phyloP scores from a whole-genome alignment of 2,888 invertebrate species.

The Acanthopleura granulata region DNA sequence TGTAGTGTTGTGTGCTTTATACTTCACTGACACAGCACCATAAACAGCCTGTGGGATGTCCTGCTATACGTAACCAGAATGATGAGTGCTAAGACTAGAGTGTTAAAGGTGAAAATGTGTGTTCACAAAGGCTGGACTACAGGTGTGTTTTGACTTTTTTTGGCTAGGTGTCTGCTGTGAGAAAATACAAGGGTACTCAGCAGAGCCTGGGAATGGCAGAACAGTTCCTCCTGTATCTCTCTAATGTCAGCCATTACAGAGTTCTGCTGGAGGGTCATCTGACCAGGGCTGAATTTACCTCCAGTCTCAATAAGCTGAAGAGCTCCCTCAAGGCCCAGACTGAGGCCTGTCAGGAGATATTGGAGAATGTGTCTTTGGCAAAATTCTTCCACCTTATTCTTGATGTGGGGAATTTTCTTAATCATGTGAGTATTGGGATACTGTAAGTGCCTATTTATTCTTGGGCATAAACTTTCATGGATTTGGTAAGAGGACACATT shows the following conservation, averaged over 20 bases:
- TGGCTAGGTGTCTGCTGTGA: slow-evolving; percentile 66
- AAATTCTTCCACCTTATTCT: slow-evolving; percentile 61
- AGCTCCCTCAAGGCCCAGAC: slow-evolving; percentile 46
- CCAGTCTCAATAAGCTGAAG: slow-evolving; percentile 44
- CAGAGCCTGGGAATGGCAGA: slow-evolving; percentile 70
- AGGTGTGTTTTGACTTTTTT: background rate
- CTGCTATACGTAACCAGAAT: no score
- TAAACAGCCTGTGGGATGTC: no score
- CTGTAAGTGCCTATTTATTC: no score
- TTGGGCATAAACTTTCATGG: no score
- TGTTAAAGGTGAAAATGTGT: no score
- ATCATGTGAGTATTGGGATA: slow-evolving; percentile 49
- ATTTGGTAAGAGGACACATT: no score
- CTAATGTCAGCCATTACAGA: slow-evolving; percentile 66
- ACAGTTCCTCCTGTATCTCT: slow-evolving; percentile 68
- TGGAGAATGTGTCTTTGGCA: slow-evolving; percentile 49
- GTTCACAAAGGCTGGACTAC: no score
- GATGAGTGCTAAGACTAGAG: no score
- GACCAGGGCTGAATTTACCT: slow-evolving; percentile 68
- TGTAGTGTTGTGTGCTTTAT: no score
- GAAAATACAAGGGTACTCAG: slow-evolving; percentile 62
- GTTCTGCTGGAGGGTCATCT: slow-evolving; percentile 69
- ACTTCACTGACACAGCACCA: no score
- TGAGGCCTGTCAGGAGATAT: slow-evolving; percentile 42
- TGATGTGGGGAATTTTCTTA: slow-evolving; percentile 65